Base-by-base conservation (phyloP, 2,113 vertebrate species). In the Coracopsis vasa region DNA sequence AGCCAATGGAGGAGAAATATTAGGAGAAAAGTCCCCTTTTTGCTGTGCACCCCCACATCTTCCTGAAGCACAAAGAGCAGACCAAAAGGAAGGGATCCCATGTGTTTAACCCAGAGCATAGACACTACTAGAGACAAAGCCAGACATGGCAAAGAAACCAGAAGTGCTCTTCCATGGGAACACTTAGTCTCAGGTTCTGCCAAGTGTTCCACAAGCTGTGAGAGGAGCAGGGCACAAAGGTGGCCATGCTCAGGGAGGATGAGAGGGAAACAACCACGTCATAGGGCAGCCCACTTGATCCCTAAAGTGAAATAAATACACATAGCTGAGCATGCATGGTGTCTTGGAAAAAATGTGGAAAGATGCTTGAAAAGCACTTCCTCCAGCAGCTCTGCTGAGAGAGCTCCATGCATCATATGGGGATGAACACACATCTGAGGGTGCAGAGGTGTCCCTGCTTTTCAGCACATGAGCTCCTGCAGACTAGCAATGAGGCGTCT, bases 281-380 rank as follows among this genome's bases (percentile, higher is more conserved):
- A 1, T 0, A 27, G 14, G 2, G 45, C 53, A 74, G 23, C 47
- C 44, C 7, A 1, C 25, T 42, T 41, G 24, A 50, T 29, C 45
- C 70, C 7, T 0, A 69, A 60, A 29, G 41, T 18, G 39, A 51
- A 62, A 86, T 14, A 19, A 54, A 81, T 16, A 14, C 4, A 0
- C 13, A 24, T 31, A 29, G 7, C 8, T 4, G 65, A 66, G 14
- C 29, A 4, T 0, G 0, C 13, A 2, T 0, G 0, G 5, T 12
- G 13, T 28, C 10, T 0, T 9, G 9, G 72, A 31, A 69, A 29
- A 53, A 70, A 6, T 1, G 11, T 19, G 16, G 9, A 1, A 42
- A 79, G 28, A 62, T 0, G 0, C 33, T 37, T 29, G 47, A 15
- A 72, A 79, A 87, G 23, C 2, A 0, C 31, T 60, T 82, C 27